Conservation (phyloP, 2,797 vertebrate genomes). For the Heteromormyrus szaboi region DNA sequence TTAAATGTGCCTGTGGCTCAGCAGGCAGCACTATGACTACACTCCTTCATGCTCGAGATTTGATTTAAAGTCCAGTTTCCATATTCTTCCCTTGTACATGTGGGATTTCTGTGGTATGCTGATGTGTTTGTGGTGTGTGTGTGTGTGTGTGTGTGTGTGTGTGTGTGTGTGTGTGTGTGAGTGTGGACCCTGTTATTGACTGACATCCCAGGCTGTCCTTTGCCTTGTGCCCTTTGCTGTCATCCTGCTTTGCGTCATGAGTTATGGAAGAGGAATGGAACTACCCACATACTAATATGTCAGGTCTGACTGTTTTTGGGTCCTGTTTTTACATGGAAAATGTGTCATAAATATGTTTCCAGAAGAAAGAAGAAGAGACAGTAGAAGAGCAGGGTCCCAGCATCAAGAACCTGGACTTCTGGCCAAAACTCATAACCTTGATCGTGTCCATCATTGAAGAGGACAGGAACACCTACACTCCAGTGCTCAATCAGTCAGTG, state of each 20-base stretch:
- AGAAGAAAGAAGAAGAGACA: slow-evolving; percentile 54
- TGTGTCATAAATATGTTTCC: neutral
- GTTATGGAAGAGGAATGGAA: neutral
- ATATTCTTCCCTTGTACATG: neutral
- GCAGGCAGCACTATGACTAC: neutral
- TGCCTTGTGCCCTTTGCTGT: neutral
- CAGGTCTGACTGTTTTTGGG: neutral
- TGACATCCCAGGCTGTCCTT: neutral
- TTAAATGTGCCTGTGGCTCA: neutral
- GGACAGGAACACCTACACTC: slow-evolving; percentile 86
- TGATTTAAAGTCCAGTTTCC: neutral
- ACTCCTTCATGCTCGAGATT: neutral
- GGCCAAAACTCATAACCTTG: slow-evolving; percentile 95
- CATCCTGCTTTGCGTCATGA: neutral
- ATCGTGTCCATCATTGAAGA: slow-evolving; percentile 98
- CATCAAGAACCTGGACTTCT: slow-evolving; percentile 90
- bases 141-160: neutral
- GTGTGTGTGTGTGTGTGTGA: neutral
- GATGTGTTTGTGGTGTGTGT: neutral
- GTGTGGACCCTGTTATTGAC: neutral
- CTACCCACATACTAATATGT: neutral
- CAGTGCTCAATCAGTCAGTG: slow-evolving; percentile 91
- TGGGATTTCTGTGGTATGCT: neutral
- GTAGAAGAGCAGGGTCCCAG: slow-evolving; percentile 86
- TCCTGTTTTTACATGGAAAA: neutral